Percentiles rank a stretch among this genome's conserved stretches.
These are phyloP conservation scores for Coelopa pilipes DNA, from an alignment of 2,888 invertebrate species.

Conservation along the genomic window DNA sequence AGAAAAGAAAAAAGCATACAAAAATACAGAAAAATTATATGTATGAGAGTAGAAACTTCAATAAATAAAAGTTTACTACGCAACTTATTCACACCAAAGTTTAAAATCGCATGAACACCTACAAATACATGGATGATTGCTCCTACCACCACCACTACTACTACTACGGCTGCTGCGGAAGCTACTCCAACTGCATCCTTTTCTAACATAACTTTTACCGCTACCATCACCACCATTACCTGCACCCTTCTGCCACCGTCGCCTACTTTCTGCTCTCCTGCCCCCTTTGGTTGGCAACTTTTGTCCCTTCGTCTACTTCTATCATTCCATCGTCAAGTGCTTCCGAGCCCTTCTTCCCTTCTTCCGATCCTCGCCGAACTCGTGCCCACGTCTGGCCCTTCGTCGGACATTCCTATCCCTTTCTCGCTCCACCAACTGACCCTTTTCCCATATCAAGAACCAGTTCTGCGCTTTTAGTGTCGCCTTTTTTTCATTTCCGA, in stretches of 20 bases:
- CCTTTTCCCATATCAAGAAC: too few relatives aligned
- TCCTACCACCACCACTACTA: background rate
- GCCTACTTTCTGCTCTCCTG: too few relatives aligned
- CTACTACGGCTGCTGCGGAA: background rate
- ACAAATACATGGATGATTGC: conserved; percentile 7
- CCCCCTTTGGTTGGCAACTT: too few relatives aligned
- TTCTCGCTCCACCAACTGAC: too few relatives aligned
- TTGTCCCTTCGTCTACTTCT: too few relatives aligned
- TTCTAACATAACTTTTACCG: background rate
- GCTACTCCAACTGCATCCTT: background rate
- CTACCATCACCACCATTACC: background rate
- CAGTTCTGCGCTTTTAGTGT: too few relatives aligned
- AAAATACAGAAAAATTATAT: background rate
- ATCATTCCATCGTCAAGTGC: background rate
- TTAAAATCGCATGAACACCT: conserved; percentile 18
- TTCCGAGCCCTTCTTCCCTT: background rate
- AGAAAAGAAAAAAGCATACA: background rate
- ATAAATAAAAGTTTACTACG: conserved; percentile 7
- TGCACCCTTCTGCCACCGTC: background rate
- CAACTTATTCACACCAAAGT: conserved; percentile 16
- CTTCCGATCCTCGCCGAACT: background rate
- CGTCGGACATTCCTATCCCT: too few relatives aligned
- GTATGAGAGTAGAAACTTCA: conserved; percentile 5
- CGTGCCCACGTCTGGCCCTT: too few relatives aligned
- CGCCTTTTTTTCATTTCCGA: too few relatives aligned